phyloP scores from a whole-genome alignment of 2,888 invertebrate species.

The Ornithoptera alexandrae region DNA sequence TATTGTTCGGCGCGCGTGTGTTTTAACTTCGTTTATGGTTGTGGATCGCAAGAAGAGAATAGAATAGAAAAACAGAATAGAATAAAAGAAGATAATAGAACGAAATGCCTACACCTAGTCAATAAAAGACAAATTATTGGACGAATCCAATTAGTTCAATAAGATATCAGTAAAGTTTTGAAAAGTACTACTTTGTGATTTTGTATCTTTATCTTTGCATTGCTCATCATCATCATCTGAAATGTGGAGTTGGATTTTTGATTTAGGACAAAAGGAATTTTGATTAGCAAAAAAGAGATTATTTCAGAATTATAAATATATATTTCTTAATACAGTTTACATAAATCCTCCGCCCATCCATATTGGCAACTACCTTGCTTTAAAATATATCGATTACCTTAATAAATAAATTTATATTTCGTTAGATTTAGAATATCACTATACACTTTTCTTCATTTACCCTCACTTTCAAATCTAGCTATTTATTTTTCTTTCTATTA shows the following conservation, averaged over 20 bases:
- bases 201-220: neutral
- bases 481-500: neutral
- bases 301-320: too few relatives aligned
- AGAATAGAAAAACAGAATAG: neutral
- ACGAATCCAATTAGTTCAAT: neutral
- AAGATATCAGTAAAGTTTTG: neutral
- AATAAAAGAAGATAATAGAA: neutral
- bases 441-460: neutral
- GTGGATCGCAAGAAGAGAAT: neutral
- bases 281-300: too few relatives aligned
- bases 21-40: neutral
- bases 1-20: neutral
- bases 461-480: neutral
- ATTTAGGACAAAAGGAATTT: too few relatives aligned
- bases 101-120: conserved; percentile 10
- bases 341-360: neutral
- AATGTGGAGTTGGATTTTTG: too few relatives aligned
- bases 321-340: too few relatives aligned
- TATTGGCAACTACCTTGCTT: neutral
- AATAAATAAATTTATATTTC: neutral
- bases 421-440: too few relatives aligned
- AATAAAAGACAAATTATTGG: conserved; percentile 5
- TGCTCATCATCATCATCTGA: too few relatives aligned
- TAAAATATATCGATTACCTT: neutral
- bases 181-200: neutral